A percentile compares a stretch with the other conserved stretches of the same genome.
These are phyloP conservation scores for Pristionchus arcanus DNA, from an alignment of 2,888 invertebrate species.

Conservation along the genomic window DNA sequence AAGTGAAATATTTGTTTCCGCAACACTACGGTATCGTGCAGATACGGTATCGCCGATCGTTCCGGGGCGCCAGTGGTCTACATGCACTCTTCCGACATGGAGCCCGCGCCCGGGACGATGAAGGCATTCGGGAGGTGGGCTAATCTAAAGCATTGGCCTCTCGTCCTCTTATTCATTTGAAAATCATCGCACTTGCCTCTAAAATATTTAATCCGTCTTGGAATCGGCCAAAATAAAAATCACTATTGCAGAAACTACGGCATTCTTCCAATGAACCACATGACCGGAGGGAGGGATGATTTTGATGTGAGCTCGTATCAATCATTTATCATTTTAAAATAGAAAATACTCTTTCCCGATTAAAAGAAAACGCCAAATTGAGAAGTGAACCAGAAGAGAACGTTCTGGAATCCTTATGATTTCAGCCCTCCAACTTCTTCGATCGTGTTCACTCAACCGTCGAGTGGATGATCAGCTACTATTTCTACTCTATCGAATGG, in stretches of 20 bases:
- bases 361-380: no score
- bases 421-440: constrained; percentile 13
- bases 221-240: neutral
- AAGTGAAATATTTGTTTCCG: neutral
- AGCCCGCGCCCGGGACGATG: constrained; percentile 49
- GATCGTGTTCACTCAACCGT: constrained; percentile 15
- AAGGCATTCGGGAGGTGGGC: constrained; percentile 42
- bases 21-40: neutral
- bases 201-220: neutral
- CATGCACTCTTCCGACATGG: constrained; percentile 41
- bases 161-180: no score
- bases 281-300: constrained; percentile 31
- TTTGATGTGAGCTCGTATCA: constrained; percentile 20
- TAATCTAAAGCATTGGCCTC: neutral
- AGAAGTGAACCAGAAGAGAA: no score
- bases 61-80: neutral
- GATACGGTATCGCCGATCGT: constrained; percentile 37
- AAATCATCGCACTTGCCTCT: neutral
- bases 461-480: constrained; percentile 4
- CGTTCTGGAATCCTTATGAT: neutral
- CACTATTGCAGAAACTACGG: constrained; percentile 35
- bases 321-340: neutral
- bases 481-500: constrained; percentile 32
- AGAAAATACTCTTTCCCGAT: no score
- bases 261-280: constrained; percentile 50